Evolutionary conservation across 2,113 vertebrate genomes (phyloP).

Genomic region (Scomber colias): DNA sequence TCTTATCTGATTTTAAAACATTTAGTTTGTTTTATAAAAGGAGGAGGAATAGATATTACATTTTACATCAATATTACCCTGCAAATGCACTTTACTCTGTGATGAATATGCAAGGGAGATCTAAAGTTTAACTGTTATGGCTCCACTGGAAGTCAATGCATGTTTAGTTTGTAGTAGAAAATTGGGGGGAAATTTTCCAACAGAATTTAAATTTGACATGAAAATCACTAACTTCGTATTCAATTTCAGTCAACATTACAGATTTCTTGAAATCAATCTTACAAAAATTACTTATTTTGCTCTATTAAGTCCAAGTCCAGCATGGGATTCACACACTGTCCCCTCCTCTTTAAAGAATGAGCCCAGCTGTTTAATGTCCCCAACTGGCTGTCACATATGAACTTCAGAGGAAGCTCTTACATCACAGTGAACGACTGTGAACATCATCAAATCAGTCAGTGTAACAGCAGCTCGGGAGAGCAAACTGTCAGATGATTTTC

Average conservation of each 20-base stretch:
- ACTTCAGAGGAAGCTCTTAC: constrained; percentile 20
- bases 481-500: not conserved
- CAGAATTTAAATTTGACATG: not conserved
- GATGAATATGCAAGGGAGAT: no score
- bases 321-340: not conserved
- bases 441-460: constrained; percentile 15
- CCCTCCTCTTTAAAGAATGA: not conserved
- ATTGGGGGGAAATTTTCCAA: not conserved
- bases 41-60: no score
- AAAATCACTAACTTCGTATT: not conserved
- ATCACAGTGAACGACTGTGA: no score
- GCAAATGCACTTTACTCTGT: no score
- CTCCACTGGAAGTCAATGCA: not conserved
- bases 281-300: not conserved
- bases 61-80: no score
- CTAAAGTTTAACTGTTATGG: no score
- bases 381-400: not conserved
- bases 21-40: no score
- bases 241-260: not conserved
- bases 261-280: not conserved
- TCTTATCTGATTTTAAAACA: no score
- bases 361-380: not conserved
- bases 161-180: not conserved
- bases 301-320: not conserved
- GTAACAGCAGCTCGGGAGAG: constrained; percentile 9